Evolutionary conservation across 2,888 invertebrate species (phyloP), one percentile per base, ranked within the genome.

Genomic region (Alloscopus bannaensis): DNA sequence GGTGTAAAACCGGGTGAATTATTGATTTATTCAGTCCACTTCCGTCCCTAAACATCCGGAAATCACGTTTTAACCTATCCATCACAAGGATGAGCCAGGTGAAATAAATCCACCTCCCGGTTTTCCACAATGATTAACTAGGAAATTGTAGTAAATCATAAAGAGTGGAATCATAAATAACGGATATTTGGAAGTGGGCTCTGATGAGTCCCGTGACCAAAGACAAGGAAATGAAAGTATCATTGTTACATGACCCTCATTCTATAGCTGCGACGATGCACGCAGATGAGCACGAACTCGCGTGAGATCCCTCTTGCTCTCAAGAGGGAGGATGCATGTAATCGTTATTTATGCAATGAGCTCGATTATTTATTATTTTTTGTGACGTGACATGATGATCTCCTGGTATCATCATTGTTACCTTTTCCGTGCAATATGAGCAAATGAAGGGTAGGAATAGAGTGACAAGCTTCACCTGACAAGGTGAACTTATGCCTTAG

Each of bases 361-460:
- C 45, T 28, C 62, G 62, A 20, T 76, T 50, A 68, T 64, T 77
- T 70, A 69, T 77, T 77, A 65, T 57, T 45, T 71, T 71, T 55
- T 28, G 52, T 62, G 62, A 68, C 77, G 16, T 69, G 64, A 69
- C 62, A 64, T 42, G 20, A 66, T 42, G 69, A 77, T 68, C 50
- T 69, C 69, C 68, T 64, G 73, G 65, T 65, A 71, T 72, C 71
- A 65, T 65, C 47, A 52, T 73, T 73, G 45, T n/a, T n/a, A n/a
- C 72, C 64, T 73, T 64, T 73, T 42, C 28, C 28, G 28, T 73
- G 71, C 57, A 55, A 73, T 55, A n/a, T n/a, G n/a, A n/a, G n/a
- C n/a, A n/a, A n/a, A n/a, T n/a, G 18, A 45, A 24, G 16, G 16
- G 8, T 3, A 3, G 40, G 40, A 62, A 31, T 1, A 26, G 47